A percentile compares a stretch with the other conserved stretches of the same genome.
Conservation (phyloP, 2,888 invertebrate species). For the Orthosia incerta region DNA sequence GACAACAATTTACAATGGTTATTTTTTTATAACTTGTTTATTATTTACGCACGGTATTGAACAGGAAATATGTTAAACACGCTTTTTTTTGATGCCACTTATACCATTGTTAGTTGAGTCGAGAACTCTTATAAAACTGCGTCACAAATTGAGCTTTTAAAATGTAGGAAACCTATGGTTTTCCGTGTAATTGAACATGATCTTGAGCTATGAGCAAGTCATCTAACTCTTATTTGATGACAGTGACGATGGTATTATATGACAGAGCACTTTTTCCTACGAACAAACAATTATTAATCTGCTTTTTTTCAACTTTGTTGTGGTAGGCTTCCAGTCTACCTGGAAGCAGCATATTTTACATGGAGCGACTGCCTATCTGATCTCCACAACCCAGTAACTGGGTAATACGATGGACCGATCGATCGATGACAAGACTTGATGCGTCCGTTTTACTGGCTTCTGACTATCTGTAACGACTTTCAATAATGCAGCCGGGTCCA, state of each 20-base stretch:
- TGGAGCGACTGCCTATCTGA: no score
- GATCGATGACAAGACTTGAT: no score
- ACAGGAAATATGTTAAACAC: conserved; percentile 39
- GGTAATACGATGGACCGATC: no score
- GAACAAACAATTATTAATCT: neutral
- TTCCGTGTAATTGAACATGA: conserved; percentile 11
- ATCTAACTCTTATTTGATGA: conserved; percentile 15
- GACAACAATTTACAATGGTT: conserved; percentile 1
- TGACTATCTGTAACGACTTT: no score
- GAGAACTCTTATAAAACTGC: conserved; percentile 12
- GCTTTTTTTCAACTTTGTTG: no score
- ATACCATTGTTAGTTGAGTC: conserved; percentile 4
- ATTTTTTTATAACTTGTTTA: conserved; percentile 39
- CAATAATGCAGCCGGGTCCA: no score
- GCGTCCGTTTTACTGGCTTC: no score
- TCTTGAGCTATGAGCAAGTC: conserved; percentile 23
- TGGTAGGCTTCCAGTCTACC: no score
- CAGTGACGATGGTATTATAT: conserved; percentile 1
- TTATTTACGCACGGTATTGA: neutral
- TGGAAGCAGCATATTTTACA: no score
- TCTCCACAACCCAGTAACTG: no score
- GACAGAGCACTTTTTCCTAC: neutral
- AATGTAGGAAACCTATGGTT: neutral
- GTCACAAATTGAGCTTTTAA: conserved; percentile 15
- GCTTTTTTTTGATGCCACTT: conserved; percentile 23